Evolutionary conservation across 1,140 invertebrate species (phyloP).

Genomic region (Acromyrmex charruanus): DNA sequence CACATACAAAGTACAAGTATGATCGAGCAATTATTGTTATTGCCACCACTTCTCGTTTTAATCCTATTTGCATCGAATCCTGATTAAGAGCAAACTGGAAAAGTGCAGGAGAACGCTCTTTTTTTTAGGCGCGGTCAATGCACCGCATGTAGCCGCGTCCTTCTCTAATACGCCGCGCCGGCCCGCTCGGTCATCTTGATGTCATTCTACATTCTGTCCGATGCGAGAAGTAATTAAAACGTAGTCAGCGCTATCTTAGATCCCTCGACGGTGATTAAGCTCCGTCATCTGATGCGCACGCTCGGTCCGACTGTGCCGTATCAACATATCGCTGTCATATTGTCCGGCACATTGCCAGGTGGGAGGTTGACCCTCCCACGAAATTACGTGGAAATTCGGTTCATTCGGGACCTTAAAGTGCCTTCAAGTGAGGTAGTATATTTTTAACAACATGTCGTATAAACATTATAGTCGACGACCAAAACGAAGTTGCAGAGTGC

Average conservation of each 20-base stretch:
- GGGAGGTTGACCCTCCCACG: constrained; percentile 44
- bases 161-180: neutral
- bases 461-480: neutral
- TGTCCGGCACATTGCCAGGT: constrained; percentile 51
- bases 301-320: constrained; percentile 30
- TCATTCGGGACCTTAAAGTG: neutral
- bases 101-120: constrained; percentile 21
- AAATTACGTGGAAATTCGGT: constrained; percentile 45
- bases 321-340: constrained; percentile 47
- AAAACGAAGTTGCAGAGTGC: constrained; percentile 3
- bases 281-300: constrained; percentile 69
- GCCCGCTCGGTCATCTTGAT: constrained; percentile 74
- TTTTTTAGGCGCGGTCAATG: constrained; percentile 67
- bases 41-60: constrained; percentile 31
- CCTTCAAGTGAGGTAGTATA: neutral
- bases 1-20: neutral
- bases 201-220: constrained; percentile 72
- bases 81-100: constrained; percentile 66
- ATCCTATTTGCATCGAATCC: constrained; percentile 63
- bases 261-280: constrained; percentile 77
- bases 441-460: neutral
- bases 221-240: constrained; percentile 80
- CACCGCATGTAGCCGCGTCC: constrained; percentile 49
- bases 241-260: constrained; percentile 81
- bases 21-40: constrained; percentile 59